phyloP scores from a whole-genome alignment of 2,113 vertebrate species.

The Hydrolagus affinis region DNA sequence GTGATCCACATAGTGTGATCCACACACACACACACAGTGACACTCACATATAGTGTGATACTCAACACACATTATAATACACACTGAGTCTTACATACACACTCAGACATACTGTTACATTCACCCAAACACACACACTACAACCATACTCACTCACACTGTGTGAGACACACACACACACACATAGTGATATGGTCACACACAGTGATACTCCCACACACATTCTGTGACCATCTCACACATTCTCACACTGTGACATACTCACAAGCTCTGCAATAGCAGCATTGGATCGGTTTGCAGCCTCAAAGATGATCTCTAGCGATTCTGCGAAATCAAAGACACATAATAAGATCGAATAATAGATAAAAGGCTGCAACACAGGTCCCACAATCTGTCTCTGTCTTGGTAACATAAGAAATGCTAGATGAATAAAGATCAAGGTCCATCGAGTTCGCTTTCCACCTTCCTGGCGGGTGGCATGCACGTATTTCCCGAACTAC shows the following conservation, averaged over 20 bases:
- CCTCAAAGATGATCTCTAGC: constrained; percentile 58
- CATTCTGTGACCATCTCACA: neutral
- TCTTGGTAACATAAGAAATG: no score
- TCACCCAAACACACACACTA: neutral
- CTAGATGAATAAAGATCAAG: no score
- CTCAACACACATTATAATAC: neutral
- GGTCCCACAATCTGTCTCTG: no score
- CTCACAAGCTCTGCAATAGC: constrained; percentile 63
- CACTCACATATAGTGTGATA: neutral
- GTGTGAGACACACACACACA: neutral
- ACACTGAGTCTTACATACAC: neutral
- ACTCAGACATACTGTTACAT: neutral
- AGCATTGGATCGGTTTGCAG: constrained; percentile 57
- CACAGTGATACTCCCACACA: neutral
- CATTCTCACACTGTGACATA: constrained; percentile 32
- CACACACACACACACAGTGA: neutral
- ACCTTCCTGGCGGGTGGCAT: no score
- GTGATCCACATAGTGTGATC: neutral
- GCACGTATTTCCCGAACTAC: no score
- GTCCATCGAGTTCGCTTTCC: no score
- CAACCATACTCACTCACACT: neutral
- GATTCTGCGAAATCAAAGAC: constrained; percentile 45
- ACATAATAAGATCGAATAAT: no score
- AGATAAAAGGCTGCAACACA: no score
- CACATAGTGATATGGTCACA: neutral